phyloP scores from a whole-genome alignment of 1,140 invertebrate species.

The Pseudobourletiella spinata region DNA sequence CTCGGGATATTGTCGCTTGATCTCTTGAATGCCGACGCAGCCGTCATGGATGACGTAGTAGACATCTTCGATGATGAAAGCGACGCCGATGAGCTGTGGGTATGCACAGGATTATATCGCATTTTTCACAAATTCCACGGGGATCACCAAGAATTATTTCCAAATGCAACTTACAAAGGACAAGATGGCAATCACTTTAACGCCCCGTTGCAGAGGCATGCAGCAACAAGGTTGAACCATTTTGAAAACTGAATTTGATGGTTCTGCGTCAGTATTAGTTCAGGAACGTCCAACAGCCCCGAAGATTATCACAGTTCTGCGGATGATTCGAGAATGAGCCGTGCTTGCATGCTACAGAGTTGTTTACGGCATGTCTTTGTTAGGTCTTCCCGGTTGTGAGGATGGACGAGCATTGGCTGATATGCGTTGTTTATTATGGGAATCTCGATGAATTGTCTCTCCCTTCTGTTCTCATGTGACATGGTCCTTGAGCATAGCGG shows the following conservation, averaged over 20 bases:
- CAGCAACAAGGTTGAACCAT: background rate
- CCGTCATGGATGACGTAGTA: background rate
- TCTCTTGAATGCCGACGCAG: background rate
- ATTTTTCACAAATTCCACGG: background rate
- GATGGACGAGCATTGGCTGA: too few relatives aligned
- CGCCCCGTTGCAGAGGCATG: background rate
- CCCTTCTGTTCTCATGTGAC: too few relatives aligned
- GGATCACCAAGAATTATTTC: background rate
- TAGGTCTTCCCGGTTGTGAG: too few relatives aligned
- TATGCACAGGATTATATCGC: background rate
- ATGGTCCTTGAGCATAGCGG: too few relatives aligned
- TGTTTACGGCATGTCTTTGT: too few relatives aligned
- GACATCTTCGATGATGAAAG: background rate
- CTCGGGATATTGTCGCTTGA: background rate
- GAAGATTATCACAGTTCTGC: too few relatives aligned
- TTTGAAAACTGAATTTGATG: background rate
- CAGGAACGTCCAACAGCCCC: too few relatives aligned
- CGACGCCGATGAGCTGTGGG: background rate
- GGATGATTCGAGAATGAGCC: too few relatives aligned
- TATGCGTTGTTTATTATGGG: too few relatives aligned
- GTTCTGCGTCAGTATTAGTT: too few relatives aligned
- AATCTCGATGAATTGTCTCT: too few relatives aligned
- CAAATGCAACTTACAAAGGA: background rate
- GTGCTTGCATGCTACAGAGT: too few relatives aligned
- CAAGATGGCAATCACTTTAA: background rate